These are phyloP conservation scores for Athrips mouffetella DNA, from an alignment of 2,888 invertebrate genomes.

Conservation along the genomic window DNA sequence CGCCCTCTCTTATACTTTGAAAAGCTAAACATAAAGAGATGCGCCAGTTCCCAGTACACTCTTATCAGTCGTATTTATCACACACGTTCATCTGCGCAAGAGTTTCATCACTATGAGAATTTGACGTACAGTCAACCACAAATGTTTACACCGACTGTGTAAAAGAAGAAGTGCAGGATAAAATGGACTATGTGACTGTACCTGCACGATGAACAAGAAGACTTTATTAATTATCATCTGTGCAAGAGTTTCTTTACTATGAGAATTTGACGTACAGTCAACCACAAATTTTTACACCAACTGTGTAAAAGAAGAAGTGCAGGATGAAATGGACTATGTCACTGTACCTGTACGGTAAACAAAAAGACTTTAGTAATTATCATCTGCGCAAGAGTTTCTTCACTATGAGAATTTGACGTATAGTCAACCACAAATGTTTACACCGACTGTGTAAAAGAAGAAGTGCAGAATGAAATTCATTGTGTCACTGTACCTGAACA, in stretches of 20 bases:
- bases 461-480: too few species aligned
- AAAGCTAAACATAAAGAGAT: constrained; percentile 22
- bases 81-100: constrained; percentile 71
- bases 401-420: constrained; percentile 1
- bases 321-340: too few species aligned
- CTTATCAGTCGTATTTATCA: constrained; percentile 55
- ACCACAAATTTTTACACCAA: neutral
- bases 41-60: constrained; percentile 60
- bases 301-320: too few species aligned
- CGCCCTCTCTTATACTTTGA: constrained; percentile 18
- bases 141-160: neutral
- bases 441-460: neutral
- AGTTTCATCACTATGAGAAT: constrained; percentile 17
- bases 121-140: too few species aligned
- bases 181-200: too few species aligned
- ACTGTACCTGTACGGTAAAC: too few species aligned
- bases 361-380: too few species aligned
- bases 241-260: constrained; percentile 39
- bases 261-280: too few species aligned
- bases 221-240: too few species aligned
- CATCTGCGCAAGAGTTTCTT: constrained; percentile 56
- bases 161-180: too few species aligned
- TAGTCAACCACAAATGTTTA: neutral
- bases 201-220: too few species aligned
- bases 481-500: too few species aligned